These are phyloP conservation scores for Uloborus plumipes DNA, from an alignment of 2,888 invertebrate species.

Conservation along the genomic window DNA sequence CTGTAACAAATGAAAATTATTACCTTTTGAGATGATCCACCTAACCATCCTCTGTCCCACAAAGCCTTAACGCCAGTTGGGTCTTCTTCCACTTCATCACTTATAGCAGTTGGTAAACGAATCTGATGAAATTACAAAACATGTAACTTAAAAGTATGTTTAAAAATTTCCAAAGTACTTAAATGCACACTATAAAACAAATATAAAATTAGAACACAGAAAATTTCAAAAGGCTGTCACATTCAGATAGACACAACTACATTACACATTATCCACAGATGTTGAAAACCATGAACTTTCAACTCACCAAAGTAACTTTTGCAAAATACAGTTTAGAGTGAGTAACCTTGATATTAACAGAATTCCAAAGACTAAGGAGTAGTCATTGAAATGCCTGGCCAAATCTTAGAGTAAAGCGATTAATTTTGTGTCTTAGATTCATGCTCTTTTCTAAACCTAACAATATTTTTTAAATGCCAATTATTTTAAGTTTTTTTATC, in stretches of 20 bases:
- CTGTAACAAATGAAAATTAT: conserved; percentile 2
- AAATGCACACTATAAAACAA: not conserved
- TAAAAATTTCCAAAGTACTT: not conserved
- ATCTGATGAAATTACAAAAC: conserved; percentile 71
- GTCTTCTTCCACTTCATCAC: conserved; percentile 99
- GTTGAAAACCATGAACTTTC: not conserved
- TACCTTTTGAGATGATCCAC: conserved; percentile 97
- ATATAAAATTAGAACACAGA: not conserved
- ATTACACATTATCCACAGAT: too few species aligned
- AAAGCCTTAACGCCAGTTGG: conserved; percentile 98
- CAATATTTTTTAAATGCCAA: too few species aligned
- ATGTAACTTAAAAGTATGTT: not conserved
- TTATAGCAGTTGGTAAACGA: conserved; percentile 88
- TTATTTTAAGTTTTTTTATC: too few species aligned
- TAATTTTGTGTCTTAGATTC: too few species aligned
- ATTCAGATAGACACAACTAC: too few species aligned
- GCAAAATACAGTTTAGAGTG: too few species aligned
- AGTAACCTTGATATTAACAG: too few species aligned
- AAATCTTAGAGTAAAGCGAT: too few species aligned
- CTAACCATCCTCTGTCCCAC: conserved; percentile 90
- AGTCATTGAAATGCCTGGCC: too few species aligned
- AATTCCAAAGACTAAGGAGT: too few species aligned
- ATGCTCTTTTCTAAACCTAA: too few species aligned
- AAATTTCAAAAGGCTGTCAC: not conserved
- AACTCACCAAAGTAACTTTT: not conserved